phyloP scores from a whole-genome alignment of 2,113 vertebrate species.

The Tachysurus fulvidraco region DNA sequence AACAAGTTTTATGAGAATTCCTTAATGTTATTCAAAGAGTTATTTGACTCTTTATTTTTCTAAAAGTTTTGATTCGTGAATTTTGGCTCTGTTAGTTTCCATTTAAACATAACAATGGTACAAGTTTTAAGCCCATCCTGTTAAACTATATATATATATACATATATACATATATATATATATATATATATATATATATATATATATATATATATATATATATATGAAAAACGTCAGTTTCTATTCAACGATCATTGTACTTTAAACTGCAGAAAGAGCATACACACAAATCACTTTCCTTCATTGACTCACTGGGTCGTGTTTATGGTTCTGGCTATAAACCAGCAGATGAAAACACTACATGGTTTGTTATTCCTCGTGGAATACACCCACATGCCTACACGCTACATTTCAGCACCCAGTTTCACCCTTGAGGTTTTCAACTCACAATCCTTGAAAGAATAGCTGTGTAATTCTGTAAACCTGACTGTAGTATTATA shows the following conservation, averaged over 20 bases:
- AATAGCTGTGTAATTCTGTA: conserved; percentile 41
- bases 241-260: neutral
- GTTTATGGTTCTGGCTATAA: conserved; percentile 38
- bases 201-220: conserved; percentile 14
- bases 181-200: conserved; percentile 17
- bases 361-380: conserved; percentile 17
- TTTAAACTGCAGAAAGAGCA: neutral
- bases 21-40: neutral
- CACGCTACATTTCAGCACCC: conserved; percentile 37
- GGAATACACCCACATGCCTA: conserved; percentile 21
- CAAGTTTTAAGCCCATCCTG: neutral
- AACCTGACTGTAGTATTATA: conserved; percentile 11
- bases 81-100: neutral
- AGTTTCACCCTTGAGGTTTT: conserved; percentile 22
- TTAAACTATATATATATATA: conserved; percentile 14
- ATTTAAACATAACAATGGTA: neutral
- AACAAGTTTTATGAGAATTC: neutral
- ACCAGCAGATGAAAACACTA: conserved; percentile 20
- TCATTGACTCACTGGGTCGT: conserved; percentile 19
- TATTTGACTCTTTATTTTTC: neutral
- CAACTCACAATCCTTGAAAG: conserved; percentile 25
- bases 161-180: no score
- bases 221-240: neutral
- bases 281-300: neutral
- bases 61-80: neutral